Percentiles rank a stretch among this genome's conserved stretches.
Conservation (phyloP, 2,888 invertebrate species). For the Lasioglossum villosulum region DNA sequence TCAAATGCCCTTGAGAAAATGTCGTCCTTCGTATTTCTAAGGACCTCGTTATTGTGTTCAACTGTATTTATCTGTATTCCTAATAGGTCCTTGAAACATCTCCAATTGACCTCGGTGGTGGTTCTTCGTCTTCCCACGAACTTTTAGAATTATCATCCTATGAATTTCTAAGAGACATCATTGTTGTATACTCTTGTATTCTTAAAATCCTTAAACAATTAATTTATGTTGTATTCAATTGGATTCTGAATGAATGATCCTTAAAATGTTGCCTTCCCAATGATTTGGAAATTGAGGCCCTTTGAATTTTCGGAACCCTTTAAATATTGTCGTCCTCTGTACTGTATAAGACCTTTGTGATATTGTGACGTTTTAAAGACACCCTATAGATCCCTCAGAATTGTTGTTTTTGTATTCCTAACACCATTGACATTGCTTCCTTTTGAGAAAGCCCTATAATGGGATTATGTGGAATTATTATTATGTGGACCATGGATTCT, state of each 20-base stretch:
- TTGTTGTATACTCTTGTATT: neutral
- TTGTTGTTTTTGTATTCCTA: neutral
- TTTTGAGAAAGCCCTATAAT: neutral
- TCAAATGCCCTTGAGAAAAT: neutral
- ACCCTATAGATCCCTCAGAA: neutral
- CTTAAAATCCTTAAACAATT: neutral
- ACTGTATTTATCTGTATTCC: slow-evolving; percentile 1
- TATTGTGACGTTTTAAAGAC: neutral
- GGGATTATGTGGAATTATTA: neutral
- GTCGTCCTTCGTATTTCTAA: neutral
- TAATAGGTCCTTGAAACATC: neutral
- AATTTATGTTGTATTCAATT: neutral
- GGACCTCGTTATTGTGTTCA: neutral
- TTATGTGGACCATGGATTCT: neutral
- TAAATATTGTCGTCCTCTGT: neutral
- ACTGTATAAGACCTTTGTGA: neutral
- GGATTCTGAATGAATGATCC: neutral
- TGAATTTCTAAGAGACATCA: neutral
- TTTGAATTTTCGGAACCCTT: neutral
- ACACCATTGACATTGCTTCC: neutral
- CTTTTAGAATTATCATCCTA: neutral
- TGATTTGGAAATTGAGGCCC: neutral
- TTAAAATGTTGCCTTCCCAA: neutral
- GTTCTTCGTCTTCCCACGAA: neutral
- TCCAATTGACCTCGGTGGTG: neutral